These are phyloP conservation scores for Apomyelois bistriatella DNA, from an alignment of 2,888 invertebrate species.

Conservation along the genomic window DNA sequence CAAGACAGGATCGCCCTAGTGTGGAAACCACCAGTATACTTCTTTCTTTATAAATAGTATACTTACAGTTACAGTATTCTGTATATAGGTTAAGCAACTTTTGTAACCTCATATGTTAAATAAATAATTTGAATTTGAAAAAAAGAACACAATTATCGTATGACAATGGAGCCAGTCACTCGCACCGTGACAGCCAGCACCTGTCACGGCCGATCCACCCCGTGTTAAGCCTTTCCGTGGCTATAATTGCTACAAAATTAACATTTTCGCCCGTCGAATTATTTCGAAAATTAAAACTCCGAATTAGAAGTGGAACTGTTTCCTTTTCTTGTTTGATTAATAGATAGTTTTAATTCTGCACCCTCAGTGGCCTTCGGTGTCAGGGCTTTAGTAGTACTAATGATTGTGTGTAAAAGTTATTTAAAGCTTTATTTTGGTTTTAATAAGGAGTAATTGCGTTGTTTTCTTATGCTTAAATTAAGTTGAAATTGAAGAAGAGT, in stretches of 20 bases:
- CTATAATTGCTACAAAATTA: conserved; percentile 39
- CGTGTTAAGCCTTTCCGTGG: conserved; percentile 31
- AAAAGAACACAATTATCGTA: not conserved
- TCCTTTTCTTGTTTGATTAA: conserved; percentile 43
- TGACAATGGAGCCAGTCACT: conserved; percentile 29
- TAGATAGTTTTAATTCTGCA: conserved; percentile 29
- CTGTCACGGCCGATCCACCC: conserved; percentile 41
- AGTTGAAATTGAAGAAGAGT: too few relatives aligned
- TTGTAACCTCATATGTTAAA: too few relatives aligned
- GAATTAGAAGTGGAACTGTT: conserved; percentile 26
- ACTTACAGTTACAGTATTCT: too few relatives aligned
- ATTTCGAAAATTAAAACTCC: conserved; percentile 41
- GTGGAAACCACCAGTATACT: too few relatives aligned
- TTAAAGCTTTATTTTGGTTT: not conserved
- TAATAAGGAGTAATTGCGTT: not conserved
- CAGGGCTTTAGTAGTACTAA: not conserved
- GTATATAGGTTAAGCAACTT: too few relatives aligned
- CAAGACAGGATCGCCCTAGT: too few relatives aligned
- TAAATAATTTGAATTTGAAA: too few relatives aligned
- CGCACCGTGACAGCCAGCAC: conserved; percentile 43
- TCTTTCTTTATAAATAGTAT: too few relatives aligned
- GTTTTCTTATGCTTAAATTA: not conserved
- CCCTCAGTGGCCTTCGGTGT: conserved; percentile 15
- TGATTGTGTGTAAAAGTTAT: not conserved
- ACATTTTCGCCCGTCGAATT: conserved; percentile 34